These are phyloP conservation scores for Ptilonorhynchus violaceus DNA, from an alignment of 2,113 vertebrate genomes.

Conservation along the genomic window DNA sequence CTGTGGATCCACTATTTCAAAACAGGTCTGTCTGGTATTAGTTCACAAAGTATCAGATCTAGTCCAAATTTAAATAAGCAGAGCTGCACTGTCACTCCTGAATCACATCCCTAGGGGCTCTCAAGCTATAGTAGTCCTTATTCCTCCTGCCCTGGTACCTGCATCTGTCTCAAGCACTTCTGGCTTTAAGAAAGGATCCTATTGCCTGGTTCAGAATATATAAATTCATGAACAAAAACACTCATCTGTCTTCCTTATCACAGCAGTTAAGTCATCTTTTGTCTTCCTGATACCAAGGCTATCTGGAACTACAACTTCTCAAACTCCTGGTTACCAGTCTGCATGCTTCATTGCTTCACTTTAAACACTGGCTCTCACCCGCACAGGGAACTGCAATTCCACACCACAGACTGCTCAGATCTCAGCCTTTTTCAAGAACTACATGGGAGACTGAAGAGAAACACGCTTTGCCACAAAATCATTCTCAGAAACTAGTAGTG, in stretches of 20 bases:
- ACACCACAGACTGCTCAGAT: not conserved
- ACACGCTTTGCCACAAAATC: not conserved
- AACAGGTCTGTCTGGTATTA: conserved; percentile 48
- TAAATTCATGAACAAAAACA: not conserved
- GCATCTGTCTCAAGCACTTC: not conserved
- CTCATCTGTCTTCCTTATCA: not conserved
- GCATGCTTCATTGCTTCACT: not conserved
- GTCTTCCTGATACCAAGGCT: not conserved
- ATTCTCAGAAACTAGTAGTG: not conserved
- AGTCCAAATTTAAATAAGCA: conserved; percentile 11
- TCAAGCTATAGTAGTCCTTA: not conserved
- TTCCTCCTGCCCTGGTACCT: not conserved
- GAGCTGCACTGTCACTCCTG: not conserved
- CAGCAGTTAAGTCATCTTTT: not conserved
- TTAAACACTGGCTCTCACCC: not conserved
- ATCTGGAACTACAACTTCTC: not conserved
- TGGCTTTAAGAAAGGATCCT: not conserved
- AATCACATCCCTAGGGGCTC: not conserved
- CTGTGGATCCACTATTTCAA: not conserved
- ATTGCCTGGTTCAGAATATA: not conserved
- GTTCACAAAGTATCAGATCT: not conserved
- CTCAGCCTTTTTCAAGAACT: not conserved
- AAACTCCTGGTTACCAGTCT: not conserved
- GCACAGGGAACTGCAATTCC: not conserved
- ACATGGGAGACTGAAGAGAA: not conserved